A percentile compares a stretch with the other conserved stretches of the same genome.
Conservation (phyloP, 2,888 invertebrate genomes). For the Troilus luridus region DNA sequence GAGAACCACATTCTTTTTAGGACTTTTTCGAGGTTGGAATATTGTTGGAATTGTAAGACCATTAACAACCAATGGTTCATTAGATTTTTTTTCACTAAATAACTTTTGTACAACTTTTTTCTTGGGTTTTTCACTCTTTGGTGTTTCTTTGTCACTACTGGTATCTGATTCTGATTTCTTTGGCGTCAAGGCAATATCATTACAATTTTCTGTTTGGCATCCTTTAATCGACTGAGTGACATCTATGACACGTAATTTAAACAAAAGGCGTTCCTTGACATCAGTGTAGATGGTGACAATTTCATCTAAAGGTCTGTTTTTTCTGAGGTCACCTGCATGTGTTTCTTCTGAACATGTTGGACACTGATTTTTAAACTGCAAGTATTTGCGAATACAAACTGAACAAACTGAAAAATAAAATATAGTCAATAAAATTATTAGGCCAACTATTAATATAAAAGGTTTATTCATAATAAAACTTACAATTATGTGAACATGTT, state of each 20-base stretch:
- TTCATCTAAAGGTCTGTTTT: conserved; percentile 71
- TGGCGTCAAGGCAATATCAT: neutral
- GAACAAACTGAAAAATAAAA: conserved; percentile 71
- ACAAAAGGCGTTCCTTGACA: conserved; percentile 68
- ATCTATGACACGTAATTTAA: conserved; percentile 66
- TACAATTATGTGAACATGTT: conserved; percentile 73
- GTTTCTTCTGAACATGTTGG: conserved; percentile 71
- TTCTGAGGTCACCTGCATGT: conserved; percentile 70
- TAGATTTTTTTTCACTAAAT: conserved; percentile 37
- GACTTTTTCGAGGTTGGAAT: conserved; percentile 64
- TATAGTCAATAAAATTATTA: neutral
- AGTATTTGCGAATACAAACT: conserved; percentile 71
- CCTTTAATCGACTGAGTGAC: conserved; percentile 46
- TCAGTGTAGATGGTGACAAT: conserved; percentile 68
- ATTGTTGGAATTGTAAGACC: conserved; percentile 63
- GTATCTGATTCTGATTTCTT: conserved; percentile 43
- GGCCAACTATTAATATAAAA: neutral
- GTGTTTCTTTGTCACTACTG: conserved; percentile 41
- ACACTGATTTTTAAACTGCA: conserved; percentile 71
- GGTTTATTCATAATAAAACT: conserved; percentile 65
- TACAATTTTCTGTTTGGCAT: neutral
- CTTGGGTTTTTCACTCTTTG: conserved; percentile 42
- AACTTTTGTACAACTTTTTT: conserved; percentile 53
- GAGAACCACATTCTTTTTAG: conserved; percentile 34
- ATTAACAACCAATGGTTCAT: conserved; percentile 49